Percentiles rank a stretch among this genome's conserved stretches.
These are phyloP conservation scores for Saguinus midas DNA, from an alignment of 2,113 vertebrate genomes.

Conservation along the genomic window DNA sequence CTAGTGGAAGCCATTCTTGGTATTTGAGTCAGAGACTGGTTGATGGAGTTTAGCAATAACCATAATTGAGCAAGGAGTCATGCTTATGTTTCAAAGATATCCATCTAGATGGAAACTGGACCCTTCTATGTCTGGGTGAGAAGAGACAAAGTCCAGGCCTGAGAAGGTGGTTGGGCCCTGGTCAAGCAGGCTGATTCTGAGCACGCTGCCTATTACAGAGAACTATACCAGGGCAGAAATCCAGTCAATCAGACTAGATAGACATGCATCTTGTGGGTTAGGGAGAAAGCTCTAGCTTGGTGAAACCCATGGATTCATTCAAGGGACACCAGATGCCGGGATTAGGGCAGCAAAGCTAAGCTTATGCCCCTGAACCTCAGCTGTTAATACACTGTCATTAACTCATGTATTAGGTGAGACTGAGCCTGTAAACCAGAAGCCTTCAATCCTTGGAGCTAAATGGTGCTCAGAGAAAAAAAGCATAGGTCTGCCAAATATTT, in stretches of 20 bases:
- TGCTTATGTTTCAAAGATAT: background rate
- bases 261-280: background rate
- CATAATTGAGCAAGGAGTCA: background rate
- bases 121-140: background rate
- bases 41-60: background rate
- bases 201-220: background rate
- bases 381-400: background rate
- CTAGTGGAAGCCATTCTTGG: background rate
- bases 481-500: background rate
- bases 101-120: background rate
- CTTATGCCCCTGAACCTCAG: background rate
- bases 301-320: background rate
- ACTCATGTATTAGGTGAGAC: background rate
- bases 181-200: background rate
- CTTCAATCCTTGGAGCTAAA: background rate
- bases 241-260: background rate
- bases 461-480: background rate
- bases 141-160: background rate
- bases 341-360: background rate
- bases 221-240: background rate
- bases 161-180: background rate
- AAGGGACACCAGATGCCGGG: background rate
- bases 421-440: background rate
- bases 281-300: background rate
- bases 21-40: background rate